These are phyloP conservation scores for Panagrolaimus sp. DNA, from an alignment of 1,140 invertebrate species.

Conservation along the genomic window DNA sequence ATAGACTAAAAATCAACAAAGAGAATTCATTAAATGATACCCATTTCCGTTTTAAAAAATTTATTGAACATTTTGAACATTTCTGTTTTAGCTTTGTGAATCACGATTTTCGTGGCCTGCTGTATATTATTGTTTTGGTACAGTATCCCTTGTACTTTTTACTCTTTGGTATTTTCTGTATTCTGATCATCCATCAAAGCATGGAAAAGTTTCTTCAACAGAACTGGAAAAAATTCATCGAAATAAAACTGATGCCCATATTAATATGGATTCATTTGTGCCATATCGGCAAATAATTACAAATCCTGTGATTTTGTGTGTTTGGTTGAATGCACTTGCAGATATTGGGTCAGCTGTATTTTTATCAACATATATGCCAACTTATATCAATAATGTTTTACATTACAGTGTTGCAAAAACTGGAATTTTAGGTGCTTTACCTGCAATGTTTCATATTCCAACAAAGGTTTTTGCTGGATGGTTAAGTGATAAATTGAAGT, in stretches of 20 bases:
- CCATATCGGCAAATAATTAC: conserved; percentile 22
- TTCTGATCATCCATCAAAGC: conserved; percentile 34
- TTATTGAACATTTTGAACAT: neutral
- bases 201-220: conserved; percentile 19
- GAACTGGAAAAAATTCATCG: conserved; percentile 27
- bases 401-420: conserved; percentile 26
- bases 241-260: conserved; percentile 34
- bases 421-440: conserved; percentile 20
- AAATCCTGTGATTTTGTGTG: conserved; percentile 6
- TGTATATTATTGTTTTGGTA: conserved; percentile 30
- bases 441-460: conserved; percentile 20
- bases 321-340: conserved; percentile 28
- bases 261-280: conserved; percentile 28
- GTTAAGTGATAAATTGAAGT: conserved; percentile 24
- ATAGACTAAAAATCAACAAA: no score
- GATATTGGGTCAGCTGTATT: conserved; percentile 27
- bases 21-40: neutral
- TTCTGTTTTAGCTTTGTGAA: conserved; percentile 33
- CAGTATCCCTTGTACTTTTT: conserved; percentile 25
- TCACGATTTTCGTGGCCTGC: conserved; percentile 33
- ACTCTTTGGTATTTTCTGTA: conserved; percentile 34
- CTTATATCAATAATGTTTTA: conserved; percentile 28
- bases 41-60: neutral
- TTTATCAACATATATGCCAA: conserved; percentile 25
- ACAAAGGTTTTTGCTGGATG: conserved; percentile 13